Evolutionary conservation across 2,797 vertebrate species (phyloP).

Genomic region (Crypturellus tataupa): DNA sequence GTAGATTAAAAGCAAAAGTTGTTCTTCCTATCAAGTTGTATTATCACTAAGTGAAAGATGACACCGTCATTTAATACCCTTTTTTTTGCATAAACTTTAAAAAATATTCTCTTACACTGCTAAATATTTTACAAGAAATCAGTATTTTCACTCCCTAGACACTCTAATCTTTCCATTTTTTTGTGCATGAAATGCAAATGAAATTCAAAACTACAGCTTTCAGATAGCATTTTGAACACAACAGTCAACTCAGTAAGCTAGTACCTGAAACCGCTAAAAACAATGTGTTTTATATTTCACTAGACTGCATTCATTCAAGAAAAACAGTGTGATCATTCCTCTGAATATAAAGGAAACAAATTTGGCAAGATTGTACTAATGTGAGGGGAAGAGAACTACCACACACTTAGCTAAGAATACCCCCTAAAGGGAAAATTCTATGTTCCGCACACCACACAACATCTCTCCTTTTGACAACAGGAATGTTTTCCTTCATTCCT

Average conservation of each 20-base stretch:
- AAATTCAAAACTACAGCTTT: neutral
- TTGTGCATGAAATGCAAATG: neutral
- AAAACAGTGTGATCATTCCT: neutral
- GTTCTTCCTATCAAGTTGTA: neutral
- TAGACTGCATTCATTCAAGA: neutral
- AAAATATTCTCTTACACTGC: neutral
- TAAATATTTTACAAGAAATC: neutral
- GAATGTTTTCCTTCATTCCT: neutral
- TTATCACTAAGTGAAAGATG: slow-evolving; percentile 14
- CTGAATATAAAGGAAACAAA: neutral
- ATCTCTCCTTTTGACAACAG: neutral
- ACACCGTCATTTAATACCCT: neutral
- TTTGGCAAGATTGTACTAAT: neutral
- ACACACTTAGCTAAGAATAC: neutral
- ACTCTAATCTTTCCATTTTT: neutral
- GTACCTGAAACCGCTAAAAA: neutral
- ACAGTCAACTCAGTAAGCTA: neutral
- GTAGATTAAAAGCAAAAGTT: slow-evolving; percentile 15
- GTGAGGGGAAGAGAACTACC: neutral
- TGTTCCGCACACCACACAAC: accelerated
- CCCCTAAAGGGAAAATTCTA: neutral
- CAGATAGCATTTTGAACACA: neutral
- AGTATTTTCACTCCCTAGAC: neutral
- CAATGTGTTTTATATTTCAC: no score
- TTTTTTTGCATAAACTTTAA: neutral